Base-by-base conservation (phyloP, 2,113 vertebrate species). In the Malurus melanocephalus region DNA sequence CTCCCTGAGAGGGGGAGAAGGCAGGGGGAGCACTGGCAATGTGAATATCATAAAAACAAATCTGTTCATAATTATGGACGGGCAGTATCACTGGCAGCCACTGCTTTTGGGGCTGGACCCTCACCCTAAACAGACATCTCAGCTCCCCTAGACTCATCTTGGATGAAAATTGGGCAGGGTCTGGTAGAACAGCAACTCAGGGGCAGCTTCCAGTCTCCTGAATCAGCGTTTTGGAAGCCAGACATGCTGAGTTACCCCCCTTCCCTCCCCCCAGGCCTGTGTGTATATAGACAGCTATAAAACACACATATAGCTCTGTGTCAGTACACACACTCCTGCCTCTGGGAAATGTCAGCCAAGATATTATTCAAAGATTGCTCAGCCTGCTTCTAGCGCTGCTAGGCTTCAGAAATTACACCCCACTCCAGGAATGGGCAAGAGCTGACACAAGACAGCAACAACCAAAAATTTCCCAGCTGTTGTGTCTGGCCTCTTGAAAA, bases 401-500 rank as follows among this genome's bases (percentile, higher is more conserved):
- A 78, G 56, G 72, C 76, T 95, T 86, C 88, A 93, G 68, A 90
- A 93, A 92, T 86, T 73, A 81, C 74, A 71, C 59, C 56, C 56
- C 26, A 28, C 57, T 89, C 60, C 80, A 84, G 73, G 73, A 93
- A 80, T 27, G 86, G 76, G 73, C 74, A 94, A 86, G 78, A 87
- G 53, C 62, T 85, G 92, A 93, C 88, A 94, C 59, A 88, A 89
- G 93, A 65, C 93, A 95, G 92, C 76, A 89, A 66, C 67, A 88
- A 93, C 62, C 75, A 68, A 83, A 90, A 83, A 55, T 83, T 78
- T 93, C 77, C 82, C 80, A 88, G 93, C 93, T 95, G 93, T 93
- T 95, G 51, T 94, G 90, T 93, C 94, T 96, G 93, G 81, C 55
- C 80, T 81, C 88, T 75, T 57, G 76, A 82, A 92, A 92, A 88